Evolutionary conservation across 2,888 invertebrate species (phyloP), one percentile per base, ranked within the genome.

Genomic region (Atherix ibis): DNA sequence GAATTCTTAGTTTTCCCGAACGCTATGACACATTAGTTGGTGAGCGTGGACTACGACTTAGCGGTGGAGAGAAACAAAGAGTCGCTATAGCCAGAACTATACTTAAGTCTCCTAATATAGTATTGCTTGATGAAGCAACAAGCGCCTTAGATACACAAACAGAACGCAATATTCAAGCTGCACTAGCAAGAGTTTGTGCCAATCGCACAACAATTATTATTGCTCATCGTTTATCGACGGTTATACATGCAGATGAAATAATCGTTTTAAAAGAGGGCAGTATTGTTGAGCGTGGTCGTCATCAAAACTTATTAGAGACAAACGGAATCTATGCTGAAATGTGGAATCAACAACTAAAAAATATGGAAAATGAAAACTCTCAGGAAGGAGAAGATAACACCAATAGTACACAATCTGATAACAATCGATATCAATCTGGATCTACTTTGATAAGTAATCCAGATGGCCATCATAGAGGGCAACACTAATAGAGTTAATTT

Each of bases 21-120:
- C 74, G 73, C 28, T 89, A 88, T 51, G 82, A 87, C 32, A 84
- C 87, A 0, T 55, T 81, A 74, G 87, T 97, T 14, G 97, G 97
- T 5, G 97, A 97, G 62, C 68, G 97, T 52, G 97, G 97, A 4
- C 62, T 97, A 37, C 77, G 92, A 42, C 65, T 97, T 39, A 94
- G 94, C 54, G 97, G 97, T 2, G 97, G 97, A 2, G 97, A 97
- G 56, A 97, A 98, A 52, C 97, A 98, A 57, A 69, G 95, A 44
- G 88, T 97, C 37, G 97, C 95, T 1, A 97, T 97, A 43, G 97
- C 97, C 0, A 66, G 97, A 41, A 95, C 95, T 0, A 68, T 98
- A 16, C 67, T 98, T 16, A 97, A 97, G 58, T 71, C 85, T 3
- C 95, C 95, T 0, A 71, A 75, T 24, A 79, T 95, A 40, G 84